Conservation (phyloP, 2,888 invertebrate genomes). For the Cecidostiba fungosa region DNA sequence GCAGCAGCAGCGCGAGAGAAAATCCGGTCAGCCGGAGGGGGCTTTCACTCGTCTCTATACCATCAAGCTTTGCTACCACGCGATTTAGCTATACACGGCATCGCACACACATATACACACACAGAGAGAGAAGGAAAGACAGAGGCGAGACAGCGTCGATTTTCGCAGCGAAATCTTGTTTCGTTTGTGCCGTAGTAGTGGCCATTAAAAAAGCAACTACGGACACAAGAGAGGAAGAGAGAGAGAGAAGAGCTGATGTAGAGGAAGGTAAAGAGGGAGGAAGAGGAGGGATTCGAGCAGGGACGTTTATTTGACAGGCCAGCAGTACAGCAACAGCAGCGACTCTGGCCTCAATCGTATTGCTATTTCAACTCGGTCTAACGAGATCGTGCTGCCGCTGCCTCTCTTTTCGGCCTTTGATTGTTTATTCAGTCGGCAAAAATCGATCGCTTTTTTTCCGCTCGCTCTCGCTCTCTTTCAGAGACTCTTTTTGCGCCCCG, state of each 20-base stretch:
- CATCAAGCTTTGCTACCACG: background rate
- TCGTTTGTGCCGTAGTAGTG: background rate
- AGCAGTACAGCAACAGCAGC: background rate
- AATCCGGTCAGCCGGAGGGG: background rate
- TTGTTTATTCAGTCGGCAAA: constrained; percentile 24
- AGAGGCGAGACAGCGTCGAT: constrained; percentile 7
- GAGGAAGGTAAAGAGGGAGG: background rate
- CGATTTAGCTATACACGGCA: background rate
- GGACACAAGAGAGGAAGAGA: background rate
- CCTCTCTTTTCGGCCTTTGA: constrained; percentile 19
- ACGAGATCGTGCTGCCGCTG: constrained; percentile 15
- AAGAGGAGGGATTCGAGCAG: background rate
- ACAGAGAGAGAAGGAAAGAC: background rate
- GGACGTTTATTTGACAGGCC: constrained; percentile 18
- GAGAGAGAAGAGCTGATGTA: background rate
- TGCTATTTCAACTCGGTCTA: constrained; percentile 22
- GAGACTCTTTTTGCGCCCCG: background rate
- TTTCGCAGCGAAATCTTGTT: constrained; percentile 13
- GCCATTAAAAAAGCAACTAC: constrained; percentile 20
- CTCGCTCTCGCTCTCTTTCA: background rate
- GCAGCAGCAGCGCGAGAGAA: background rate
- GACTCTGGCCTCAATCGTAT: constrained; percentile 19
- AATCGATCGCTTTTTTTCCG: constrained; percentile 1
- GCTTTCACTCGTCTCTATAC: background rate
- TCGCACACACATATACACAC: background rate